These are phyloP conservation scores for Datnioides undecimradiatus DNA, from an alignment of 2,113 vertebrate species.

Conservation along the genomic window DNA sequence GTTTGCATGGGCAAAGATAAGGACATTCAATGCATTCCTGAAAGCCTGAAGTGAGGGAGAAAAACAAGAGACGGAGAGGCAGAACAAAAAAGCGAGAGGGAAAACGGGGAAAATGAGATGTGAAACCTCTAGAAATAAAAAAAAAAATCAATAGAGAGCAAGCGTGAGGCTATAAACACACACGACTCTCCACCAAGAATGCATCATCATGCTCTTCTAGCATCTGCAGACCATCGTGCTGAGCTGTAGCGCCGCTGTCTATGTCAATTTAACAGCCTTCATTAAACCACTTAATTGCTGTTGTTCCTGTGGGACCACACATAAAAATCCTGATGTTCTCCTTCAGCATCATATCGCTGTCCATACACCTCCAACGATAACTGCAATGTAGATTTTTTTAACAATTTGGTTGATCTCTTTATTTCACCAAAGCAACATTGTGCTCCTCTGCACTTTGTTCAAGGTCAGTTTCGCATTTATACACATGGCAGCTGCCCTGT, in stretches of 20 bases:
- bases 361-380: background rate
- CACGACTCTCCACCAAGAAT: background rate
- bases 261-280: slow-evolving; percentile 32
- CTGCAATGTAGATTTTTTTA: background rate
- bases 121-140: slow-evolving; percentile 21
- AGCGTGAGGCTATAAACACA: slow-evolving; percentile 22
- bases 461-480: background rate
- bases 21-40: slow-evolving; percentile 79
- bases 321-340: background rate
- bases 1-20: slow-evolving; percentile 80
- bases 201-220: background rate
- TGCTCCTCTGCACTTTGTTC: background rate
- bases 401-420: background rate
- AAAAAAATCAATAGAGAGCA: slow-evolving; percentile 23
- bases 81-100: background rate
- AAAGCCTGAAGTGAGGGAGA: slow-evolving; percentile 40
- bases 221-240: slow-evolving; percentile 17
- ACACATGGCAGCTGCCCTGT: background rate
- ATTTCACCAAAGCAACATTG: background rate
- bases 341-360: background rate
- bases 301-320: background rate
- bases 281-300: slow-evolving; percentile 2
- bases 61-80: slow-evolving; percentile 12
- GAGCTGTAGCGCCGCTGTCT: background rate
- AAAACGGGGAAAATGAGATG: slow-evolving; percentile 25